Evolutionary conservation across 2,888 invertebrate species (phyloP).

Genomic region (Drosophila rellima): DNA sequence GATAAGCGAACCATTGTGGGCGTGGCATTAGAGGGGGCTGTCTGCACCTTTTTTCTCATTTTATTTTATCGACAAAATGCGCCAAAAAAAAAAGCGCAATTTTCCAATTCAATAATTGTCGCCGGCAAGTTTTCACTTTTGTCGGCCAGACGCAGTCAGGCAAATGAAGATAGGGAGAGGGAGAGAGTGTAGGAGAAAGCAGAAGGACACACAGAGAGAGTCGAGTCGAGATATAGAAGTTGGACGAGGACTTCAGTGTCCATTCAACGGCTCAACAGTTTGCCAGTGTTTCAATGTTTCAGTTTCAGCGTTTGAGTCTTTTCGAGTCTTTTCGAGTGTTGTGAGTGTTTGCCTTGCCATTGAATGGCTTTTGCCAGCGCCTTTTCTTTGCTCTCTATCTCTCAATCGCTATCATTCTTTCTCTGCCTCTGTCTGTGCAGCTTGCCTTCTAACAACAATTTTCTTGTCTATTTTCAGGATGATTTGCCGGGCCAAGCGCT

Average conservation of each 20-base stretch:
- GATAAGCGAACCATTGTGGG: conserved; percentile 35
- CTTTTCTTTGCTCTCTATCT: conserved; percentile 22
- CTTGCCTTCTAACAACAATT: conserved; percentile 75
- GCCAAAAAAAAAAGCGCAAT: conserved; percentile 61
- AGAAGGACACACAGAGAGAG: conserved; percentile 6
- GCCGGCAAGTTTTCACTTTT: conserved; percentile 77
- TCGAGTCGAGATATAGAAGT: not conserved
- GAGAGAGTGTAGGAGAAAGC: not conserved
- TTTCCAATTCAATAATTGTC: conserved; percentile 83
- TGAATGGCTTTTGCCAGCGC: conserved; percentile 48
- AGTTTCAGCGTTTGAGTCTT: conserved; percentile 35
- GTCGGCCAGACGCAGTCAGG: conserved; percentile 56
- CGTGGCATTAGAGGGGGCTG: conserved; percentile 44
- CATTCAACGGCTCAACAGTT: conserved; percentile 78
- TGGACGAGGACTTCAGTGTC: conserved; percentile 41
- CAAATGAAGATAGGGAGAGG: conserved; percentile 21
- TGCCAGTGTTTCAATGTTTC: conserved; percentile 69
- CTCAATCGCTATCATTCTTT: conserved; percentile 1
- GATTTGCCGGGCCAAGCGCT: conserved; percentile 95
- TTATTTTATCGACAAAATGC: conserved; percentile 37
- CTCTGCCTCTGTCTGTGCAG: conserved; percentile 3
- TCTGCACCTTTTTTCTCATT: conserved; percentile 21
- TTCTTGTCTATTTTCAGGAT: conserved; percentile 89
- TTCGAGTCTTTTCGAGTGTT: conserved; percentile 8
- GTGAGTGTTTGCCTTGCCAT: conserved; percentile 59